phyloP scores from a whole-genome alignment of 2,888 invertebrate genomes.

The Sericinus montela region DNA sequence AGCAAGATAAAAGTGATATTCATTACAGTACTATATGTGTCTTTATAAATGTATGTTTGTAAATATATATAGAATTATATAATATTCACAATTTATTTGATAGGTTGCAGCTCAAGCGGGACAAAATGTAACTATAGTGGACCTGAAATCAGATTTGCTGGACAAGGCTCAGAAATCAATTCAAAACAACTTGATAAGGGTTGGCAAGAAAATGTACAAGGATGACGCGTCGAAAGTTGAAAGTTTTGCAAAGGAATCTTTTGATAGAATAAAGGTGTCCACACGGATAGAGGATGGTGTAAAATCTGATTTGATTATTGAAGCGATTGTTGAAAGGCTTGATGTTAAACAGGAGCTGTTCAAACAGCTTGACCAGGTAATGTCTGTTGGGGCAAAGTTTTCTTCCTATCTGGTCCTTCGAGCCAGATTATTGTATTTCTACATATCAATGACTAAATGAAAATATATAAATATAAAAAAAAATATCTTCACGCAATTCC shows the following conservation, averaged over 20 bases:
- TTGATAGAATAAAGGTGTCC: slow-evolving; percentile 74
- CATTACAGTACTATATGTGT: too few relatives aligned
- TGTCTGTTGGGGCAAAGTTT: too few relatives aligned
- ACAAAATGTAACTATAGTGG: slow-evolving; percentile 89
- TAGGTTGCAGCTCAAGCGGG: slow-evolving; percentile 92
- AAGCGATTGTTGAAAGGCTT: slow-evolving; percentile 93
- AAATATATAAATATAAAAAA: too few relatives aligned
- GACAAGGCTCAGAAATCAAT: slow-evolving; percentile 86
- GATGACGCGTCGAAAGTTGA: slow-evolving; percentile 82
- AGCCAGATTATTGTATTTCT: too few relatives aligned
- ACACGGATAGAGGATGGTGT: slow-evolving; percentile 82
- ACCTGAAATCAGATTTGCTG: slow-evolving; percentile 84
- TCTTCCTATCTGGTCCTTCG: too few relatives aligned
- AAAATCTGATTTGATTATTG: slow-evolving; percentile 87
- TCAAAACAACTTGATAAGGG: slow-evolving; percentile 83
- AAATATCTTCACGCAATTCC: too few relatives aligned
- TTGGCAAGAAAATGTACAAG: slow-evolving; percentile 89
- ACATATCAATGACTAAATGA: too few relatives aligned
- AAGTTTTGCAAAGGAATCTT: slow-evolving; percentile 82
- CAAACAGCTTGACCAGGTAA: slow-evolving; percentile 83
- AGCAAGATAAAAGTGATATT: too few relatives aligned
- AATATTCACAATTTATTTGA: neutral
- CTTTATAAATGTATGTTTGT: too few relatives aligned
- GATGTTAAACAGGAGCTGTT: slow-evolving; percentile 89
- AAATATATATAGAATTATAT: too few relatives aligned